These are phyloP conservation scores for Drosophila erecta DNA, from an alignment of 1,140 invertebrate genomes.

Conservation along the genomic window DNA sequence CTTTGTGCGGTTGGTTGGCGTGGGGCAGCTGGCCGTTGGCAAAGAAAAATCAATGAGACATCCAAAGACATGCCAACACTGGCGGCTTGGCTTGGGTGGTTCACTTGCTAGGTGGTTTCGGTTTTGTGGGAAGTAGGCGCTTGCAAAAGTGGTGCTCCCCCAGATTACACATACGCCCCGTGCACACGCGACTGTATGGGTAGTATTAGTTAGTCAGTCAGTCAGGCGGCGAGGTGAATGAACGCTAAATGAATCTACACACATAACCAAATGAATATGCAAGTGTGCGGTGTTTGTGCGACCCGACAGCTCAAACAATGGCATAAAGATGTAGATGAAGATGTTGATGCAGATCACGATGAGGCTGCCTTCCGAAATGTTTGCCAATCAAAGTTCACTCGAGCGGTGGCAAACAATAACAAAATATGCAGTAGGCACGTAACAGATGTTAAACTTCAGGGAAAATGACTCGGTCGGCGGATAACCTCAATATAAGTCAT, in stretches of 20 bases:
- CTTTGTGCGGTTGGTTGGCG: constrained; percentile 5
- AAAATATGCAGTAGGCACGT: constrained; percentile 30
- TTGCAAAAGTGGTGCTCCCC: constrained; percentile 52
- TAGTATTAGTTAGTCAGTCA: constrained; percentile 39
- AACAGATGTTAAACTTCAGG: constrained; percentile 34
- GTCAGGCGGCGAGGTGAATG: constrained; percentile 64
- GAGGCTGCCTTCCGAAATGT: constrained; percentile 32
- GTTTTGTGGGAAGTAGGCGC: constrained; percentile 48
- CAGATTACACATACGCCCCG: constrained; percentile 61
- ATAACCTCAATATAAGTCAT: constrained; percentile 1
- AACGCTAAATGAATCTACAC: constrained; percentile 66
- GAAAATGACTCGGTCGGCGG: constrained; percentile 9
- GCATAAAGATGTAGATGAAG: constrained; percentile 23
- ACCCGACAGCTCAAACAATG: constrained; percentile 34
- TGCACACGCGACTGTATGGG: constrained; percentile 30
- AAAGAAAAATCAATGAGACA: constrained; percentile 58
- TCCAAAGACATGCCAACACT: constrained; percentile 39
- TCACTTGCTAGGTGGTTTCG: constrained; percentile 13
- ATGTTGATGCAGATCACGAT: constrained; percentile 30
- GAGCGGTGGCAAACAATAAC: constrained; percentile 29
- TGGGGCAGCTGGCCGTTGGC: constrained; percentile 24
- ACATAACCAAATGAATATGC: constrained; percentile 46
- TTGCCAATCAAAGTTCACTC: constrained; percentile 47
- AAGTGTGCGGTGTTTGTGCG: constrained; percentile 18
- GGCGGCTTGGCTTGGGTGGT: constrained; percentile 2